phyloP scores from a whole-genome alignment of 2,113 vertebrate species.

The Amazona vittata region DNA sequence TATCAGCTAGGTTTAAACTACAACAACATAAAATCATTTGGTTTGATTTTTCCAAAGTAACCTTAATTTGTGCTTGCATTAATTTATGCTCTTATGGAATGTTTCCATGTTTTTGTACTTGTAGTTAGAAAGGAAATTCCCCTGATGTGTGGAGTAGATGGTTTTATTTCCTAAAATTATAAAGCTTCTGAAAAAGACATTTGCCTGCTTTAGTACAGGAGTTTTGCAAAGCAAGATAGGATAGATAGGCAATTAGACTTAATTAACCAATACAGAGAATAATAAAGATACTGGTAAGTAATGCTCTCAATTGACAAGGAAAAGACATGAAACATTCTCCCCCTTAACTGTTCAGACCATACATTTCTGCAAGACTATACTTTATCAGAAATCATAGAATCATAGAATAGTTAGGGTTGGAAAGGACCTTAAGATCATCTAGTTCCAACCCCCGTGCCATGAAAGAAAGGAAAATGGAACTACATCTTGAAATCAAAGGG shows the following conservation, averaged over 20 bases:
- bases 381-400: not conserved
- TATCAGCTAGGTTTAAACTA: not conserved
- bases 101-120: not conserved
- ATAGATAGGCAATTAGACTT: not conserved
- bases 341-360: not conserved
- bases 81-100: not conserved
- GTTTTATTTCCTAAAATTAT: not conserved
- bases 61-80: not conserved
- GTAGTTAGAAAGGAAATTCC: not conserved
- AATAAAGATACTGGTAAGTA: not conserved
- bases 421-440: too few species aligned
- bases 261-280: not conserved
- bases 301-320: not conserved
- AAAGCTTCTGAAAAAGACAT: not conserved
- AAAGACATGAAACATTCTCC: not conserved
- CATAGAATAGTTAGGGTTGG: too few species aligned
- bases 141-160: not conserved
- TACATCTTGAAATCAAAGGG: not conserved
- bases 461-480: not conserved
- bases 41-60: not conserved
- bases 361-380: not conserved
- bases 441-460: not conserved
- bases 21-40: not conserved
- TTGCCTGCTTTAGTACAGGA: not conserved
- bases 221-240: not conserved